Evolutionary conservation across 2,888 invertebrate genomes (phyloP), one percentile per base, ranked within the genome.

Genomic region (Serrognathus titanus): DNA sequence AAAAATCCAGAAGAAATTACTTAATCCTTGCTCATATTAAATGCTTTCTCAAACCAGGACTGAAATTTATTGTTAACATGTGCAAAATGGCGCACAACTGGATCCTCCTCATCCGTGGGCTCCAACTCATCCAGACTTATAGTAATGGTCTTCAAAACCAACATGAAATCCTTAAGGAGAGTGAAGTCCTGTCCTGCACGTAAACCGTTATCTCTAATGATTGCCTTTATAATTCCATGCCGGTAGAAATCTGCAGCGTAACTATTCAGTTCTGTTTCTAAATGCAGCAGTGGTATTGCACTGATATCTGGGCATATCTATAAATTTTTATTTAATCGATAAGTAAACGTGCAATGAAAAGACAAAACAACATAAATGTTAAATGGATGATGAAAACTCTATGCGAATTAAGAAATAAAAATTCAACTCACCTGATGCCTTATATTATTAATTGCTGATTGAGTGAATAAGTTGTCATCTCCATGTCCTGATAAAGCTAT

Each of bases 211-310:
- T 62, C 62, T 24, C 31, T 43, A 41, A 11, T 37, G 38, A 62
- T 62, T 11, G 57, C 55, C 11, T 39, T 40, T 11, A 49, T 10
- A 31, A 59, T 58, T 12, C 62, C 62, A 48, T 62, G 62, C 36
- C 59, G 48, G 41, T 58, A 62, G 39, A 60, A 62, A 47, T 62
- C 62, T 9, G 57, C 38, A 11, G 60, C 60, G 43, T 62, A 62
- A 11, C 53, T 55, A 48, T 62, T 62, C 35, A 57, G 37, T 38
- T 55, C 46, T 24, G 12, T 41, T 38, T 51, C 16, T 38, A 57
- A 53, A 46, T 55, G 35, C 35, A 60, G 16, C 20, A 55, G n/a
- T 7, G 62, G 62, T 31, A 62, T 57, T 39, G 59, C 54, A 48
- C 59, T 58, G 16, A 62, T 51, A 40, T 60, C 59, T 36, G 58